Evolutionary conservation across 2,888 invertebrate species (phyloP).

Genomic region (Tryphoninae sp.): DNA sequence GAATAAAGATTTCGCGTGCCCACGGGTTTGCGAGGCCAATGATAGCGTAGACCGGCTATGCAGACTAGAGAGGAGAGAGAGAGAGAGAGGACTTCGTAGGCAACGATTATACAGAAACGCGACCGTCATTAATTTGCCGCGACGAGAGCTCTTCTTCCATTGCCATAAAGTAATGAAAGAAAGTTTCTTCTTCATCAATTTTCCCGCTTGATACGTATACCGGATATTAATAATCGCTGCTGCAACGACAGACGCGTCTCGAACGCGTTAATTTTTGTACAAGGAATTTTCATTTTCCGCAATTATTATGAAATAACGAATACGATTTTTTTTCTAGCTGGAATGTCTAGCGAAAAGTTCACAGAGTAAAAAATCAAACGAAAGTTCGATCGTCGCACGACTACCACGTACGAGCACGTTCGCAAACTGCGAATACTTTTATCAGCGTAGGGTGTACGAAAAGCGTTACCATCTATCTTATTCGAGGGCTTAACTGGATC

Average conservation of each 20-base stretch:
- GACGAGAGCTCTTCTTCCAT: slow-evolving; percentile 39
- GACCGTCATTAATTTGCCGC: slow-evolving; percentile 56
- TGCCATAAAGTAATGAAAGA: slow-evolving; percentile 44
- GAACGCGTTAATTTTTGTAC: background rate
- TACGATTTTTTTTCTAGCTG: background rate
- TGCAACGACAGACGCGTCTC: background rate
- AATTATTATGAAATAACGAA: background rate
- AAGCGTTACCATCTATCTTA: slow-evolving; percentile 61
- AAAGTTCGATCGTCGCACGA: background rate
- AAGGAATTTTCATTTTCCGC: background rate
- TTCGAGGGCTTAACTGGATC: slow-evolving; percentile 65
- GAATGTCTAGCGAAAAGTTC: background rate
- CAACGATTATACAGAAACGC: slow-evolving; percentile 35
- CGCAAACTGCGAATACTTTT: slow-evolving; percentile 50
- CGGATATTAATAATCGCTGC: slow-evolving; percentile 47
- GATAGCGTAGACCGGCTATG: slow-evolving; percentile 27
- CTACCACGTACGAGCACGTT: background rate
- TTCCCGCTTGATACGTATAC: slow-evolving; percentile 30
- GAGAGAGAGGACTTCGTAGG: slow-evolving; percentile 9
- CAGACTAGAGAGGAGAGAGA: background rate
- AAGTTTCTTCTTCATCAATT: slow-evolving; percentile 61
- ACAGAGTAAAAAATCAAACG: background rate
- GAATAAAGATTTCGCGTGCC: slow-evolving; percentile 62
- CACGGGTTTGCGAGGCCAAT: slow-evolving; percentile 37
- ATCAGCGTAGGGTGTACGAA: slow-evolving; percentile 51